These are phyloP conservation scores for Mycalesis mineus DNA, from an alignment of 2,888 invertebrate genomes.

Conservation along the genomic window DNA sequence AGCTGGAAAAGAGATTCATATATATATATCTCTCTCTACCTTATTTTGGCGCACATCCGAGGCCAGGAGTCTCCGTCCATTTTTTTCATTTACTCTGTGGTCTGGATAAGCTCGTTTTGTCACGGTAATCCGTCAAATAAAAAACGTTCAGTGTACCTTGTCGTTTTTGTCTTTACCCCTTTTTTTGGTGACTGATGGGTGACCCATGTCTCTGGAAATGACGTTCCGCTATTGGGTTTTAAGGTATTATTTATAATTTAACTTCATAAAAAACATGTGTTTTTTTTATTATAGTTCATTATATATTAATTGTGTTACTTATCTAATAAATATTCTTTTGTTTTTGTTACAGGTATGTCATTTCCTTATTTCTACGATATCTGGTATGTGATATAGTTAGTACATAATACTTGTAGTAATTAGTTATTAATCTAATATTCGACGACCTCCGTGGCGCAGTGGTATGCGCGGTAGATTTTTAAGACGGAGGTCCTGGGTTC, in stretches of 20 bases:
- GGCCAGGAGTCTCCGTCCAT: not conserved
- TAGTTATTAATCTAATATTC: too few relatives aligned
- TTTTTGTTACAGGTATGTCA: slow-evolving; percentile 9
- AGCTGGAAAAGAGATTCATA: too few relatives aligned
- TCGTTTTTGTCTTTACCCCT: not conserved
- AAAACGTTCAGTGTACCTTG: slow-evolving; percentile 1
- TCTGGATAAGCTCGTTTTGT: slow-evolving; percentile 2
- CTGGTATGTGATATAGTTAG: too few relatives aligned
- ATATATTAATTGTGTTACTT: not conserved
- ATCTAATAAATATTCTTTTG: not conserved
- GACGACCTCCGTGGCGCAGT: too few relatives aligned
- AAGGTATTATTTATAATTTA: too few relatives aligned
- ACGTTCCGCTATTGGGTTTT: not conserved
- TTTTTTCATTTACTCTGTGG: not conserved
- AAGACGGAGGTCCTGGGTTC: too few relatives aligned
- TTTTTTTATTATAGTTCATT: too few relatives aligned
- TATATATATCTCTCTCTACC: too few relatives aligned
- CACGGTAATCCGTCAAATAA: not conserved
- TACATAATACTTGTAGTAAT: not conserved
- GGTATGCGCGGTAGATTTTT: too few relatives aligned
- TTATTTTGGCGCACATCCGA: too few relatives aligned
- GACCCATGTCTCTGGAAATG: not conserved
- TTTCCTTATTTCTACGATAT: not conserved
- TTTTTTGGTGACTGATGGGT: not conserved
- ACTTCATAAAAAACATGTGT: too few relatives aligned